Evolutionary conservation across 2,888 invertebrate genomes (phyloP).

Genomic region (Lucinisca nassula): DNA sequence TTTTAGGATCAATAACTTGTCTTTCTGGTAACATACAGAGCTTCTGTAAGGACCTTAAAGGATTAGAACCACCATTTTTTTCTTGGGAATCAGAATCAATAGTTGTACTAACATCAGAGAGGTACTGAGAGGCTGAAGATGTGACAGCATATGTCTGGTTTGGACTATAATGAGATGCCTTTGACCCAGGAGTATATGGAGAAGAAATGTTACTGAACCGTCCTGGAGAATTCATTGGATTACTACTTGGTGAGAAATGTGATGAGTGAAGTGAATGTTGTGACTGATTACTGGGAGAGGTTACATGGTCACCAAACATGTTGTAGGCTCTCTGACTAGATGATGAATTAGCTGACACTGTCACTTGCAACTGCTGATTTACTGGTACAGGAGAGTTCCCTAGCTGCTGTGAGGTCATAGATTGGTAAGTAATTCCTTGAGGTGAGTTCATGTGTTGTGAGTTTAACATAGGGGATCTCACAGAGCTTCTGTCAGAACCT

Average conservation of each 20-base stretch:
- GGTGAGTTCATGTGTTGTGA: conserved; percentile 48
- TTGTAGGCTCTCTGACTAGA: conserved; percentile 50
- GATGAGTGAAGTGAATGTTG: conserved; percentile 5
- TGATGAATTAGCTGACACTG: conserved; percentile 58
- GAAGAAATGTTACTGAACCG: conserved; percentile 74
- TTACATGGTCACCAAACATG: conserved; percentile 15
- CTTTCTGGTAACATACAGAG: conserved; percentile 84
- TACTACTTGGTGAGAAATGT: conserved; percentile 55
- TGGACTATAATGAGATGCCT: conserved; percentile 67
- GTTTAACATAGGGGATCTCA: conserved; percentile 45
- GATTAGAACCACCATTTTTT: conserved; percentile 65
- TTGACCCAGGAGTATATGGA: conserved; percentile 72
- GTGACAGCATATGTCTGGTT: conserved; percentile 48
- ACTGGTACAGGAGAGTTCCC: conserved; percentile 45
- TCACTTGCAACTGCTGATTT: conserved; percentile 73
- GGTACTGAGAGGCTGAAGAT: background rate
- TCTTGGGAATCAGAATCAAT: background rate
- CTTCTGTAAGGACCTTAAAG: conserved; percentile 85
- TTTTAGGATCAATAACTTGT: conserved; percentile 86
- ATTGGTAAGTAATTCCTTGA: conserved; percentile 30
- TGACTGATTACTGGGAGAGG: conserved; percentile 39
- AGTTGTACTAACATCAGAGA: background rate
- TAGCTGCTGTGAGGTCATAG: conserved; percentile 67
- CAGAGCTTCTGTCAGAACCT: conserved; percentile 46
- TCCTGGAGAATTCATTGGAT: conserved; percentile 54